These are phyloP conservation scores for Trichacis sp. DNA, from an alignment of 2,888 invertebrate genomes.

Conservation along the genomic window DNA sequence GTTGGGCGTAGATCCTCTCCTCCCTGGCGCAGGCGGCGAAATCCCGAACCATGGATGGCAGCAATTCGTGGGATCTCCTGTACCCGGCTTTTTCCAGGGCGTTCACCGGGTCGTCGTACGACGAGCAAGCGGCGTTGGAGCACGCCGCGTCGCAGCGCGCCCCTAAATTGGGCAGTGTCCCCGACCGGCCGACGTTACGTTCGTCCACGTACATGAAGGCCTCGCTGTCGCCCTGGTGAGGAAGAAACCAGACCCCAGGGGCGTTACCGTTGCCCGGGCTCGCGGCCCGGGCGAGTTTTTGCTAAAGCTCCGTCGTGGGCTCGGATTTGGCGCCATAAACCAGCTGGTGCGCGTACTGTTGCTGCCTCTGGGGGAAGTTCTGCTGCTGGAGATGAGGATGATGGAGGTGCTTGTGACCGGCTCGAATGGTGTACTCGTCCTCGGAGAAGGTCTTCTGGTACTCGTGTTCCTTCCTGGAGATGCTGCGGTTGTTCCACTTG, in stretches of 20 bases:
- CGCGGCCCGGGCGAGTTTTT: constrained; percentile 90
- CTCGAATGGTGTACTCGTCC: constrained; percentile 84
- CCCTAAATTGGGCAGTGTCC: constrained; percentile 62
- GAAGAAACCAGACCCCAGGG: constrained; percentile 81
- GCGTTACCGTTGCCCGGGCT: constrained; percentile 72
- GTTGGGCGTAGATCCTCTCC: constrained; percentile 35
- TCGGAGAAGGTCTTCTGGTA: constrained; percentile 92
- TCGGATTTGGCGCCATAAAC: constrained; percentile 75
- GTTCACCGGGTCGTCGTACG: constrained; percentile 15
- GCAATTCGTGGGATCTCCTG: constrained; percentile 29
- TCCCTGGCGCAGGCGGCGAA: constrained; percentile 10
- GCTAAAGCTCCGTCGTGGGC: constrained; percentile 94
- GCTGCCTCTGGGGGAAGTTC: constrained; percentile 66
- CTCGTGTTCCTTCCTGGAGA: constrained; percentile 84
- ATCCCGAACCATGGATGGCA: constrained; percentile 12
- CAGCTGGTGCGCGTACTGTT: constrained; percentile 62
- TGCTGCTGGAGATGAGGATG: constrained; percentile 67
- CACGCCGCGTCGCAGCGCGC: constrained; percentile 37
- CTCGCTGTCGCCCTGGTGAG: constrained; percentile 75
- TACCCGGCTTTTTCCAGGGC: background rate
- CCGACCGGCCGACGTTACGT: constrained; percentile 70
- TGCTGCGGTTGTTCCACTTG: constrained; percentile 82
- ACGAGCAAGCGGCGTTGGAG: constrained; percentile 31
- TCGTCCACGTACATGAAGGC: constrained; percentile 83
- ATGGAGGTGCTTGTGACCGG: constrained; percentile 73